Base-by-base conservation (phyloP, 1,140 invertebrate genomes). In the Pseudoatta argentina region DNA sequence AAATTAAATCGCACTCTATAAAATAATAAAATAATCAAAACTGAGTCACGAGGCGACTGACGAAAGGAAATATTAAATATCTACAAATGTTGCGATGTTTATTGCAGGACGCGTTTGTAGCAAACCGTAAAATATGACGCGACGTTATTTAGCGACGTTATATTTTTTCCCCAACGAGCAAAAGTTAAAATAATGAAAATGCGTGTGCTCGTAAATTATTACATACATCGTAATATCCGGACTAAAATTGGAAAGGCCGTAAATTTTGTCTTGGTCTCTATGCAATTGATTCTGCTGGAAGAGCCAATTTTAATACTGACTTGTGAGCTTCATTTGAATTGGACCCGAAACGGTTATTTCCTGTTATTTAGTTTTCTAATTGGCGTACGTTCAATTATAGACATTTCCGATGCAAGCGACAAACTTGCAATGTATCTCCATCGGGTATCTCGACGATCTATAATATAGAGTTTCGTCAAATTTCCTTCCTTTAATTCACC, bases 161-260 rank as follows among this genome's bases (percentile, higher is more conserved):
- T 51, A 18, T 27, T 57, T 59, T 24, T n/a, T 14, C 27, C 27
- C 21, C 7, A 7, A 8, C 14, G 0, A 21, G 55, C 12, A 16
- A n/a, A 61, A 51, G 14, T 51, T 61, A 16, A 51, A 83, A 48
- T 83, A 57, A 72, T 27, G 67, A 59, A 73, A 83, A 63, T 83
- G 69, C 21, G 51, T 57, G 21, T 18, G 27, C 24, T 16, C 69
- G 69, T 83, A 73, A 83, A 83, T 75, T 73, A 83, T 75, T 61
- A 34, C 21, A 5, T 21, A 14, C 16, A 55, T 7, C 39, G 69
- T 57, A 71, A 81, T 81, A 81, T 44, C 24, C 14, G 12, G 10
- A 16, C 21, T 55, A 69, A 57, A 59, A 73, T 82, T 73, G 34
- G 24, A 24, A 7, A 34, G 10, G 39, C 12, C 2, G 21, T 82